Evolutionary conservation across 2,113 vertebrate species (phyloP).

Genomic region (Xenopus laevis): DNA sequence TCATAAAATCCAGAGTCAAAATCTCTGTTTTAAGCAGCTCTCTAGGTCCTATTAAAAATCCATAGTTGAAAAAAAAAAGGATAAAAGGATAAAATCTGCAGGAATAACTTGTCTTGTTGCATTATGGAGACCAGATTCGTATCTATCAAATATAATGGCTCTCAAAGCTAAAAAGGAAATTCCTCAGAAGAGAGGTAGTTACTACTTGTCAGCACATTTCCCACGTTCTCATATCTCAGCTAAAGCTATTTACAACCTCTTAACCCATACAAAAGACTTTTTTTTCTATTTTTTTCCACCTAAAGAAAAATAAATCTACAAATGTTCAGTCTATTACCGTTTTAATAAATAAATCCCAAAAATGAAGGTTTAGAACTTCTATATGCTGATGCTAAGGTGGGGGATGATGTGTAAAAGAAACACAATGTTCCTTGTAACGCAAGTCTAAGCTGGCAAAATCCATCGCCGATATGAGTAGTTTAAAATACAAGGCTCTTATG

Average conservation of each 20-base stretch:
- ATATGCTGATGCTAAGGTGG: too few species aligned
- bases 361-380: too few species aligned
- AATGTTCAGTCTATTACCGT: constrained; percentile 63
- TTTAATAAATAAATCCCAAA: constrained; percentile 70
- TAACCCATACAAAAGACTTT: constrained; percentile 15
- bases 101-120: constrained; percentile 67
- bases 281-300: too few species aligned
- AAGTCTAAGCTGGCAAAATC: too few species aligned
- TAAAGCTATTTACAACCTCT: constrained; percentile 67
- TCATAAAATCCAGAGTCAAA: too few species aligned
- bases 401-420: too few species aligned
- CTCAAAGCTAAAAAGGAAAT: constrained; percentile 70
- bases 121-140: constrained; percentile 65
- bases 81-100: constrained; percentile 53
- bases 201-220: constrained; percentile 68
- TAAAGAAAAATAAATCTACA: not conserved
- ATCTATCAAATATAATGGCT: constrained; percentile 66
- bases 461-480: too few species aligned
- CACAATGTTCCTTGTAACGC: too few species aligned
- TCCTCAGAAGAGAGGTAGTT: constrained; percentile 71
- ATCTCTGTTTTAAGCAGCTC: too few species aligned
- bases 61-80: too few species aligned
- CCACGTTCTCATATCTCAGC: constrained; percentile 64
- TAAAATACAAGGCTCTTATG: too few species aligned
- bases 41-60: too few species aligned